phyloP scores from a whole-genome alignment of 2,797 vertebrate genomes.

The Gadopsis marmoratus region DNA sequence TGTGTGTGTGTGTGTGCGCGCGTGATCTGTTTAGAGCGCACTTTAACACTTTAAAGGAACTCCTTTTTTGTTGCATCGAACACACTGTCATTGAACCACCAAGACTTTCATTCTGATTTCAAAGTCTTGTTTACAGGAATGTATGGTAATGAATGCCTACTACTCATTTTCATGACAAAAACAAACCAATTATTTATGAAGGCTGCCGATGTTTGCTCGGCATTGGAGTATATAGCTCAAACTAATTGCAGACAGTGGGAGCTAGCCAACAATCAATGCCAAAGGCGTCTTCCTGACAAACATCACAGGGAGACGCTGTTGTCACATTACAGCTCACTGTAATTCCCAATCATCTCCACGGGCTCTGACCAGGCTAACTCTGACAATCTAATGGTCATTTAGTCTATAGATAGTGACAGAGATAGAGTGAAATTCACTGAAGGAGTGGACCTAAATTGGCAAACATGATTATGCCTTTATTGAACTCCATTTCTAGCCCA shows the following conservation, averaged over 20 bases:
- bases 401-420: conserved; percentile 59
- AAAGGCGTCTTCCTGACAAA: conserved; percentile 48
- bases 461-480: conserved; percentile 67
- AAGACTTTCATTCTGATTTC: conserved; percentile 26
- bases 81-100: conserved; percentile 28
- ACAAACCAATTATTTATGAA: conserved; percentile 46
- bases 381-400: conserved; percentile 53
- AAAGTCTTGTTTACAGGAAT: conserved; percentile 46
- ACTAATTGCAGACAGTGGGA: conserved; percentile 42
- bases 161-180: conserved; percentile 48
- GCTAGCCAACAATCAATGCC: conserved; percentile 45
- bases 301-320: conserved; percentile 35
- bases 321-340: conserved; percentile 49
- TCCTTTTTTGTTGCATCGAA: background rate
- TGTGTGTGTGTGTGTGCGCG: background rate
- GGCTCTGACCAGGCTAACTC: conserved; percentile 38
- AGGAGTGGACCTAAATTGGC: conserved; percentile 58
- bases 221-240: conserved; percentile 20
- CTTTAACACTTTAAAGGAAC: conserved; percentile 27
- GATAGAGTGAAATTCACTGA: conserved; percentile 46
- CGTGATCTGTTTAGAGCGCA: conserved; percentile 1
- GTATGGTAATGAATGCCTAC: conserved; percentile 20
- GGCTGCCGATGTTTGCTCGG: background rate
- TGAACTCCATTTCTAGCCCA: conserved; percentile 51
- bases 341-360: conserved; percentile 44